phyloP scores from a whole-genome alignment of 2,888 invertebrate species.

The Noctua janthe region DNA sequence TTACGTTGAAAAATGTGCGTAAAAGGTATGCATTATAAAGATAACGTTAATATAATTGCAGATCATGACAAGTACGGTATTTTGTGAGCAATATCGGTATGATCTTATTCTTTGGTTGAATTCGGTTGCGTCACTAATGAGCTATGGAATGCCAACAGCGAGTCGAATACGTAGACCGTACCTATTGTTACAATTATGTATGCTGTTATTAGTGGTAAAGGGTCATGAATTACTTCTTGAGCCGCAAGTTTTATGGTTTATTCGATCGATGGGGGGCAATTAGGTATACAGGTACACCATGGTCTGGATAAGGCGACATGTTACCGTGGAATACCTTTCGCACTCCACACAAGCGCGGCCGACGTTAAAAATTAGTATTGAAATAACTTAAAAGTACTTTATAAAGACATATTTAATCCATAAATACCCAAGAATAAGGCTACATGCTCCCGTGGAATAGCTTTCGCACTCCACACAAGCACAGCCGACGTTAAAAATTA shows the following conservation, averaged over 20 bases:
- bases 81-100: slow-evolving; percentile 62
- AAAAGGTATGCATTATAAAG: slow-evolving; percentile 69
- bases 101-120: slow-evolving; percentile 47
- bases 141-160: slow-evolving; percentile 54
- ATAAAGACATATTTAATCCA: too few species aligned
- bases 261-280: background rate
- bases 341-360: background rate
- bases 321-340: background rate
- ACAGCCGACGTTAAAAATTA: background rate
- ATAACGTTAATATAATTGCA: slow-evolving; percentile 66
- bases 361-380: background rate
- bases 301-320: background rate
- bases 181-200: slow-evolving; percentile 46
- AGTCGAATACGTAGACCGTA: slow-evolving; percentile 20
- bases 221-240: slow-evolving; percentile 3
- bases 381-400: background rate
- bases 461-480: background rate
- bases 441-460: background rate
- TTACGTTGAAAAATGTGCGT: slow-evolving; percentile 70
- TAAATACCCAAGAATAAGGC: too few species aligned
- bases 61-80: slow-evolving; percentile 64
- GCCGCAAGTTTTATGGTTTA: background rate
- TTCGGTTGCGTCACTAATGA: slow-evolving; percentile 59
- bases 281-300: too few species aligned
- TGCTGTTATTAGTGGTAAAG: slow-evolving; percentile 24